Conservation (phyloP, 2,797 vertebrate genomes). For the Enteromius treurensis region DNA sequence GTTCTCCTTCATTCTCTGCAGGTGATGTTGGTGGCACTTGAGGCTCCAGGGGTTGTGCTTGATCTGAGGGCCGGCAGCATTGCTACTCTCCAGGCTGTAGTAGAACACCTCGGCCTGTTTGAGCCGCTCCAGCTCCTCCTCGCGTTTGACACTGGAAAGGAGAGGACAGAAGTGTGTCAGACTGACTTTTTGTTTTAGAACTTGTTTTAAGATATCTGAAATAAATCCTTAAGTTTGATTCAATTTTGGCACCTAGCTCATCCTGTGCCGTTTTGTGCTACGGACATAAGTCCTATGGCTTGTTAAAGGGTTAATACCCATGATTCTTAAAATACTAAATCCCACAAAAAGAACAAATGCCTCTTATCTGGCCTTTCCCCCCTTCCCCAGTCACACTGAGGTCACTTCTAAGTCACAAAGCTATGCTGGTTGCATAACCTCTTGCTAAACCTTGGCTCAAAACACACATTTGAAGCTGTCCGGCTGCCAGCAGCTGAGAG, state of each 20-base stretch:
- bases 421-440: constrained; percentile 45
- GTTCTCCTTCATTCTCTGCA: constrained; percentile 98
- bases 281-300: background rate
- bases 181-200: background rate
- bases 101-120: constrained; percentile 94
- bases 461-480: constrained; percentile 17
- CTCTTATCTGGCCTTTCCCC: background rate
- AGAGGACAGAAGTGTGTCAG: constrained; percentile 15
- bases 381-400: constrained; percentile 19
- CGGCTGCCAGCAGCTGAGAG: constrained; percentile 28
- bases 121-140: constrained; percentile 90
- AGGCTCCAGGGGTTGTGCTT: constrained; percentile 99
- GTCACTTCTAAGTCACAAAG: constrained; percentile 41
- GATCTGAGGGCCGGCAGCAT: constrained; percentile 85
- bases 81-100: constrained; percentile 93
- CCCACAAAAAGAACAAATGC: constrained; percentile 3
- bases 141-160: constrained; percentile 85
- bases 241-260: background rate
- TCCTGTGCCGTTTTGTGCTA: background rate
- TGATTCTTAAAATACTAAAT: background rate
- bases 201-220: background rate
- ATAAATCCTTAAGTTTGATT: background rate
- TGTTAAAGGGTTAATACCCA: background rate
- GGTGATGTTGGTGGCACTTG: constrained; percentile 96
- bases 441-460: constrained; percentile 43